Conservation (phyloP, 1,140 invertebrate genomes). For the Halesus radiatus region DNA sequence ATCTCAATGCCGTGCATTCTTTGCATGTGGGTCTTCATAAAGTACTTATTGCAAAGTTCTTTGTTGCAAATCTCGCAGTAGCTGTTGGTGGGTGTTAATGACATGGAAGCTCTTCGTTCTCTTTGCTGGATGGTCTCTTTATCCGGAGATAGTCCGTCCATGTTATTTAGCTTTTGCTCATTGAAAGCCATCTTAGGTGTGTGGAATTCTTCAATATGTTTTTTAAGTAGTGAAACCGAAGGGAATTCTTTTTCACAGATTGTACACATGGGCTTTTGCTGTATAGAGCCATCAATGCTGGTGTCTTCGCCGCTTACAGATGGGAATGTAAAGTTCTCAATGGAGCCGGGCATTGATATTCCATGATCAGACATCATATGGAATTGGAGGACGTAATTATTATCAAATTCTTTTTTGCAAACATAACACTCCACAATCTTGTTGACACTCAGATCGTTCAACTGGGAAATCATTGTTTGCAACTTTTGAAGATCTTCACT, state of each 20-base stretch:
- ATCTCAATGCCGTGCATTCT: slow-evolving; percentile 99
- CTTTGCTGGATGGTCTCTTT: slow-evolving; percentile 49
- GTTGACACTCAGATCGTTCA: slow-evolving; percentile 82
- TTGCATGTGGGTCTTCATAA: slow-evolving; percentile 99
- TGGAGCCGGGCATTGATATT: slow-evolving; percentile 50
- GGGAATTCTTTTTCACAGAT: slow-evolving; percentile 60
- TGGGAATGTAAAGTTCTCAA: slow-evolving; percentile 51
- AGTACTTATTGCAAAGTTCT: slow-evolving; percentile 99
- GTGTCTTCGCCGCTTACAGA: slow-evolving; percentile 46
- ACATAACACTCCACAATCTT: slow-evolving; percentile 71
- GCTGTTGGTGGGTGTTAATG: slow-evolving; percentile 81
- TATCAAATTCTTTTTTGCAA: slow-evolving; percentile 76
- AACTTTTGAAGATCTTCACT: slow-evolving; percentile 82
- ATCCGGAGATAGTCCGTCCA: slow-evolving; percentile 45
- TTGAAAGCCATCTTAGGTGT: slow-evolving; percentile 45
- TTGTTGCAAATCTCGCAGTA: slow-evolving; percentile 99
- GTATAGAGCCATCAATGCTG: slow-evolving; percentile 51
- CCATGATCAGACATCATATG: slow-evolving; percentile 76
- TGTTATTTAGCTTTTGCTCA: slow-evolving; percentile 35
- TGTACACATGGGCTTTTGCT: slow-evolving; percentile 51
- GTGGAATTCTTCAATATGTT: slow-evolving; percentile 57
- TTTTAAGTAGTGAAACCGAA: slow-evolving; percentile 60
- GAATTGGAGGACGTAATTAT: slow-evolving; percentile 71
- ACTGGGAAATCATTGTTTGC: slow-evolving; percentile 91
- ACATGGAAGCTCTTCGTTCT: slow-evolving; percentile 55